Evolutionary conservation across 1,140 invertebrate species (phyloP), one percentile per base, ranked within the genome.

Genomic region (Zaprionus nigranus): DNA sequence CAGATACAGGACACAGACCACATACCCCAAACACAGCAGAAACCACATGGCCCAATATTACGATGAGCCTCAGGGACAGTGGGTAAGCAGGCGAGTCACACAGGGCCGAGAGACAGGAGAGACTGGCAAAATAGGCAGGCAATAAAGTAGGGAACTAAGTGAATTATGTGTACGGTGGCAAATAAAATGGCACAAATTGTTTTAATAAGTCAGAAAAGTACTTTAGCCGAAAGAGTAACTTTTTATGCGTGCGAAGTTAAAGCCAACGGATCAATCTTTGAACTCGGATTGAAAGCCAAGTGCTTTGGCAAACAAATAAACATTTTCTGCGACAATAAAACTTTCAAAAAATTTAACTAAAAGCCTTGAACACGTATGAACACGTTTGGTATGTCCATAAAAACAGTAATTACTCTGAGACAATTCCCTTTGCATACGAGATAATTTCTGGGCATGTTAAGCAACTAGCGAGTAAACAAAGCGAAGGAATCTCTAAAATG

Each of bases 131-230:
- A n/a, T 65, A 75, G 54, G 60, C 49, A 17, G 58, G 36, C 68
- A 75, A 63, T 64, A 59, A 66, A 67, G 61, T 64, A 63, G 60
- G 46, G 65, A 81, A 61, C 61, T 78, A 85, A 83, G 83, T 83
- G 78, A 87, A 65, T 84, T 81, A 88, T 80, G 53, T 61, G 54
- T 61, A 54, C 68, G 66, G 73, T 60, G 76, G 58, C 58, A 57
- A 86, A 88, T 30, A 58, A 66, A 66, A 30, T n/a, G 70, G 66
- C 78, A 65, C 74, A 79, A 88, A 87, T 83, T 80, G 80, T 68
- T 78, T 64, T 68, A 83, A 65, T 67, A 72, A 54, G 59, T 58
- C 22, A 2, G 15, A 13, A n/a, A 17, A 68, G 73, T 46, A 57
- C 56, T 20, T 67, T 24, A 28, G 36, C 40, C 38, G 17, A 65